Conservation (phyloP, 2,113 vertebrate species). For the Picathartes gymnocephalus region DNA sequence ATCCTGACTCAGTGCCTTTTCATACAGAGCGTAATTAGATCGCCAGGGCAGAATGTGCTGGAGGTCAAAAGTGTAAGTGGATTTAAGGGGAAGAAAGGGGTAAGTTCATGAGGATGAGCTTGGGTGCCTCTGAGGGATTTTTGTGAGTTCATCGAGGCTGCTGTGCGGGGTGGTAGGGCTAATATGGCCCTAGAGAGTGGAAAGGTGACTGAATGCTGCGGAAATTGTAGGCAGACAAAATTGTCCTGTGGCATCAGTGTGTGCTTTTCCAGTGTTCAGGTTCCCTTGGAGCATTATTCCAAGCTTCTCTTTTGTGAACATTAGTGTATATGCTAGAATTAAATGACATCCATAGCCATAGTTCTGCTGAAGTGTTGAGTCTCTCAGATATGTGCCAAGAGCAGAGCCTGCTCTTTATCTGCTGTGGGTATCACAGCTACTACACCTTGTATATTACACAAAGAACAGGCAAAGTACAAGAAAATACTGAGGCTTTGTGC, state of each 20-base stretch:
- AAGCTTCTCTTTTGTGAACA: background rate
- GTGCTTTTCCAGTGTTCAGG: rapidly evolving
- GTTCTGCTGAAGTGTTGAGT: background rate
- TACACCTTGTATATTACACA: background rate
- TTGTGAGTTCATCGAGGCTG: background rate
- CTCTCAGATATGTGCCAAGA: background rate
- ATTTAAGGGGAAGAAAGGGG: background rate
- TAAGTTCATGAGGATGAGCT: background rate
- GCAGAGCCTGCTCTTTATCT: background rate
- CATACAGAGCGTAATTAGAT: background rate
- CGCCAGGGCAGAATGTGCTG: background rate
- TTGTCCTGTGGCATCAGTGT: background rate
- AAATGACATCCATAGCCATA: rapidly evolving
- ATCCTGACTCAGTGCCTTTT: background rate
- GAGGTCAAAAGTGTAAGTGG: conserved; percentile 13
- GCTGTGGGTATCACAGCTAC: background rate
- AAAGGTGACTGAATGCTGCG: background rate
- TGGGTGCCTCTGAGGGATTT: background rate
- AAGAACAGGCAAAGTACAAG: background rate
- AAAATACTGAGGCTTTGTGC: background rate
- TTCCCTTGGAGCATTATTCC: background rate
- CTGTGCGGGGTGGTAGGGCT: background rate
- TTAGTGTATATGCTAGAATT: rapidly evolving
- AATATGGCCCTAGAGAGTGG: rapidly evolving
- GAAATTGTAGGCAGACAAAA: background rate